Percentiles rank a stretch among this genome's conserved stretches.
phyloP scores from a whole-genome alignment of 2,797 vertebrate species.

The Rhabdomys pumilio region DNA sequence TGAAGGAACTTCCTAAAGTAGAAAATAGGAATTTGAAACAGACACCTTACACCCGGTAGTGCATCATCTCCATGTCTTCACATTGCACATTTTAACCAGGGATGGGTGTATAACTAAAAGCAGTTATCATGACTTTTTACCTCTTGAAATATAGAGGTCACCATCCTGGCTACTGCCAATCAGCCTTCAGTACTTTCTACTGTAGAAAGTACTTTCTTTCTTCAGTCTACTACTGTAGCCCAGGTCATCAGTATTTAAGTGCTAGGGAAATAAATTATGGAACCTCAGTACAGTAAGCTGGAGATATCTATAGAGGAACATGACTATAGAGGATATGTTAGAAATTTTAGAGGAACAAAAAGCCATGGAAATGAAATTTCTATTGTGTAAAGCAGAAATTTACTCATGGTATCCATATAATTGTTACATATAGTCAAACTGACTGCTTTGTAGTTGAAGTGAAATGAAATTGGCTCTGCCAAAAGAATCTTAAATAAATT shows the following conservation, averaged over 20 bases:
- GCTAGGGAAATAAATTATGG: constrained; percentile 42
- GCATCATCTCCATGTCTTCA: not conserved
- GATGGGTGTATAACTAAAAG: not conserved
- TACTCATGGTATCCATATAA: not conserved
- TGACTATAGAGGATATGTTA: constrained; percentile 44
- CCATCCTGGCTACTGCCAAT: not conserved
- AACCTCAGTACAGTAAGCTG: constrained; percentile 11
- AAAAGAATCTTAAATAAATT: constrained; percentile 7
- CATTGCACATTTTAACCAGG: not conserved
- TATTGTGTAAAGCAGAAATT: constrained; percentile 32
- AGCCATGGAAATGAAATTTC: not conserved
- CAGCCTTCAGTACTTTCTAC: not conserved
- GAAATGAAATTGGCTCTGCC: not conserved
- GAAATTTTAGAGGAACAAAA: constrained; percentile 15
- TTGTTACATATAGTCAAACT: not conserved
- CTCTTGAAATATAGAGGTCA: constrained; percentile 35
- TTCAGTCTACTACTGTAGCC: not conserved
- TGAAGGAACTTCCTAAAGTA: not conserved
- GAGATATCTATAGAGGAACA: constrained; percentile 33
- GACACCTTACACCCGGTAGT: not conserved
- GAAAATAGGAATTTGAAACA: not conserved
- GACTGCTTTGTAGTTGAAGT: not conserved
- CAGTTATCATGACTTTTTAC: not conserved
- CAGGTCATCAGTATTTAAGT: constrained; percentile 11
- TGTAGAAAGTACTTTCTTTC: too few relatives aligned